Evolutionary conservation across 2,113 vertebrate genomes (phyloP).

Genomic region (Equus przewalskii): DNA sequence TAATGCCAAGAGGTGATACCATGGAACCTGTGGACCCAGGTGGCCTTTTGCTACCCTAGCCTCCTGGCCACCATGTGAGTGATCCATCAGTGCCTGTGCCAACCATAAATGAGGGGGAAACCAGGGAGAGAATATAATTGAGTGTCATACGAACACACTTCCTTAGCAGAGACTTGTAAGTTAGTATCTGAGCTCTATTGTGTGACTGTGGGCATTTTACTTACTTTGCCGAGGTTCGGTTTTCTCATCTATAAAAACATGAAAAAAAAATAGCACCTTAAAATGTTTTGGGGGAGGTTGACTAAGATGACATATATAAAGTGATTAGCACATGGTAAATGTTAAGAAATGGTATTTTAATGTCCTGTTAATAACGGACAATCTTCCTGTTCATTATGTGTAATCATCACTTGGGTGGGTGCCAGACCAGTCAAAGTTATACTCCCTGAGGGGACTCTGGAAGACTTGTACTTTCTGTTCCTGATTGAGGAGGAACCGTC

Average conservation of each 20-base stretch:
- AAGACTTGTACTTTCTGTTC: neutral
- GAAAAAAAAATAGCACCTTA: neutral
- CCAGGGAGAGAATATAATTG: neutral
- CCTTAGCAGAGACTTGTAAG: neutral
- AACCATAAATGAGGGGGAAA: neutral
- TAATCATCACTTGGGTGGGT: neutral
- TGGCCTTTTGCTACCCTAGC: neutral
- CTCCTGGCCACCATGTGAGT: neutral
- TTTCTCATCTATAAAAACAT: neutral
- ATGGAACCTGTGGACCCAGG: neutral
- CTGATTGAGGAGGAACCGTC: neutral
- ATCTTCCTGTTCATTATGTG: neutral
- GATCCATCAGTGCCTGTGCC: neutral
- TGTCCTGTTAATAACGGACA: slow-evolving; percentile 28
- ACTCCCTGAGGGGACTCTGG: neutral
- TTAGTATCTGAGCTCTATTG: neutral
- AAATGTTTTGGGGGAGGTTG: neutral
- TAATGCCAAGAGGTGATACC: neutral
- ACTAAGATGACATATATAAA: neutral
- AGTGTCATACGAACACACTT: neutral
- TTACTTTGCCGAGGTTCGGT: neutral
- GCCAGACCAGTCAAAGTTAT: neutral
- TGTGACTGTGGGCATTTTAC: neutral
- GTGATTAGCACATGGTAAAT: neutral
- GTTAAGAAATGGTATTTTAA: neutral